Conservation (phyloP, 2,888 invertebrate genomes). For the Standfussiana lucernea region DNA sequence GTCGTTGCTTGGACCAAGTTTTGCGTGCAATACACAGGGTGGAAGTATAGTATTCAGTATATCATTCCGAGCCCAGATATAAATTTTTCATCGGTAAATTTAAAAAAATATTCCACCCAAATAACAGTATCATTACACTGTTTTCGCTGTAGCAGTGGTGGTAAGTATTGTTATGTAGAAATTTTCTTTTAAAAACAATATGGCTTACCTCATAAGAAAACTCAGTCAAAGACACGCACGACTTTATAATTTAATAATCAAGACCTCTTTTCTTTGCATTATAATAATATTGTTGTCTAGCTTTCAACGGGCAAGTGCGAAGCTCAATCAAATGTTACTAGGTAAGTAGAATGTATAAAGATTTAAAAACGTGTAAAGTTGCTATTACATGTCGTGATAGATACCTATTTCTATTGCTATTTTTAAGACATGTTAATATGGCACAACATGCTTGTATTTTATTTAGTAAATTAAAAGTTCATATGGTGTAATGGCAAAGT, state of each 20-base stretch:
- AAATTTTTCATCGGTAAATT: too few species aligned
- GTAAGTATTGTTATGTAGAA: too few species aligned
- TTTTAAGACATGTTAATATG: conserved; percentile 1
- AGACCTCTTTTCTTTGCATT: conserved; percentile 43
- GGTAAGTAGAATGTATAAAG: conserved; percentile 65
- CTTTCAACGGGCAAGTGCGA: conserved; percentile 52
- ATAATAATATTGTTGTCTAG: conserved; percentile 50
- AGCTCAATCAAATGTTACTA: conserved; percentile 58
- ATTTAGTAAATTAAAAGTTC: background rate
- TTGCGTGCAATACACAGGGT: background rate
- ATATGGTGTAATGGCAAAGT: background rate
- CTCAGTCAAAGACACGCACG: conserved; percentile 33
- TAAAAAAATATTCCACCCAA: too few species aligned
- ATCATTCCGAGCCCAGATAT: too few species aligned
- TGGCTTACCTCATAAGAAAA: conserved; percentile 8
- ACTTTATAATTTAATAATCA: conserved; percentile 3
- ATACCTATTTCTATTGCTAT: conserved; percentile 34
- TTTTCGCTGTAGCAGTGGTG: too few species aligned
- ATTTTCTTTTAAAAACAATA: too few species aligned
- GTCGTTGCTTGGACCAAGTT: conserved; percentile 33
- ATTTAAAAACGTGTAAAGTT: conserved; percentile 69
- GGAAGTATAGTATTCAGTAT: too few species aligned
- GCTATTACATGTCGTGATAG: conserved; percentile 54
- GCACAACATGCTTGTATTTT: background rate
- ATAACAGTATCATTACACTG: too few species aligned